Base-by-base conservation (phyloP, 2,797 vertebrate species). In the Bradypus variegatus region DNA sequence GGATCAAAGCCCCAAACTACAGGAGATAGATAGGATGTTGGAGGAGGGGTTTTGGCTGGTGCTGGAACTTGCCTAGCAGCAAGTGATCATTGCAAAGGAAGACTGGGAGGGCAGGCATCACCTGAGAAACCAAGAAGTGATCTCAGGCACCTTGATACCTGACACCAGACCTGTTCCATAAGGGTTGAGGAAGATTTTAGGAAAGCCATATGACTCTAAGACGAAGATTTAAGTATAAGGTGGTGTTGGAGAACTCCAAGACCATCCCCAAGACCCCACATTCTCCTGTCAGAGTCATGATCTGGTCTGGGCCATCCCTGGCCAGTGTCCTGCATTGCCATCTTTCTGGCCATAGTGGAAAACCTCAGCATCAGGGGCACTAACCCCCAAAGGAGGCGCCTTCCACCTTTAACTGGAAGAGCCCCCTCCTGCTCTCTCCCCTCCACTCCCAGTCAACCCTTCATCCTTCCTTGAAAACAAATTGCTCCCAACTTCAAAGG, bases 401-500 rank as follows among this genome's bases (percentile, higher is more conserved):
- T 41, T 48, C 14, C 55, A 15, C 27, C 41, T 87, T 69, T 48
- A 86, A 67, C 82, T 60, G 41, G 73, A 86, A 86, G 64, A 69
- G 10, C 4, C 25, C 33, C 60, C 2, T 82, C 36, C 77, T 75
- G 55, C 38, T 75, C 60, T 91, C 85, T 88, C 58, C 65, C 82
- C 29, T 88, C 75, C 18, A 29, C 33, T 90, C 86, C 73, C 72
- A 53, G 25, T 48, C 6, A 1, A 27, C 55, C 82, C 83, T 94
- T 89, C 65, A 78, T 94, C 92, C 91, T 91, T 79, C 90, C 76
- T 90, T 73, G 86, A 62, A 91, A 95, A 92, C 89, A 89, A 94
- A 95, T 93, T 1, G 21, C 85, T 92, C 91, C 90, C 78, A 89
- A 94, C 83, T 95, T 93, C 91, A 94, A 94, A 84, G 72, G 90